Conservation (phyloP, 2,797 vertebrate species). For the Alca torda region DNA sequence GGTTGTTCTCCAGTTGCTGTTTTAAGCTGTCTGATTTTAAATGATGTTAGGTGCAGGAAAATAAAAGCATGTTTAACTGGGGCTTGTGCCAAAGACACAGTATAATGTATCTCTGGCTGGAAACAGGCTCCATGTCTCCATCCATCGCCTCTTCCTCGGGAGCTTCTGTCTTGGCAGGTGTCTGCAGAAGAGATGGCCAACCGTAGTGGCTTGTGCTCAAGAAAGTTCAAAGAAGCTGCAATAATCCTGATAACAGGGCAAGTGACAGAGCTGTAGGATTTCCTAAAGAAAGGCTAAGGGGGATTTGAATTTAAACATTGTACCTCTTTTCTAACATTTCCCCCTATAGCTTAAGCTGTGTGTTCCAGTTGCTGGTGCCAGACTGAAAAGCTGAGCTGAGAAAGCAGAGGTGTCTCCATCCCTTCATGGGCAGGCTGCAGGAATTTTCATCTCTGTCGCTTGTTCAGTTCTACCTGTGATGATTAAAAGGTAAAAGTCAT, state of each 20-base stretch:
- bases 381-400: neutral
- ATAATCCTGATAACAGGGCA: neutral
- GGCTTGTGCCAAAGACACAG: neutral
- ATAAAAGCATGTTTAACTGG: neutral
- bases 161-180: neutral
- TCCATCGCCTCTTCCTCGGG: neutral
- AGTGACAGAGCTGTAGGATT: neutral
- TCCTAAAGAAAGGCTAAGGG: neutral
- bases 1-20: neutral
- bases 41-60: neutral
- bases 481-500: neutral
- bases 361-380: neutral
- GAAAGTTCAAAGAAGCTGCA: neutral
- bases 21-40: neutral
- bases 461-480: neutral
- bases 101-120: neutral
- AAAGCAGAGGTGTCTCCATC: neutral
- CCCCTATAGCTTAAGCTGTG: neutral
- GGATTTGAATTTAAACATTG: neutral
- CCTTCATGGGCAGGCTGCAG: neutral
- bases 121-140: neutral
- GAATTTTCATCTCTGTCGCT: neutral
- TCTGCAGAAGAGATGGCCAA: neutral
- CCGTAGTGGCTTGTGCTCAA: neutral
- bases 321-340: neutral